Conservation (phyloP, 2,797 vertebrate genomes). For the Microctenopoma steveboyesi region DNA sequence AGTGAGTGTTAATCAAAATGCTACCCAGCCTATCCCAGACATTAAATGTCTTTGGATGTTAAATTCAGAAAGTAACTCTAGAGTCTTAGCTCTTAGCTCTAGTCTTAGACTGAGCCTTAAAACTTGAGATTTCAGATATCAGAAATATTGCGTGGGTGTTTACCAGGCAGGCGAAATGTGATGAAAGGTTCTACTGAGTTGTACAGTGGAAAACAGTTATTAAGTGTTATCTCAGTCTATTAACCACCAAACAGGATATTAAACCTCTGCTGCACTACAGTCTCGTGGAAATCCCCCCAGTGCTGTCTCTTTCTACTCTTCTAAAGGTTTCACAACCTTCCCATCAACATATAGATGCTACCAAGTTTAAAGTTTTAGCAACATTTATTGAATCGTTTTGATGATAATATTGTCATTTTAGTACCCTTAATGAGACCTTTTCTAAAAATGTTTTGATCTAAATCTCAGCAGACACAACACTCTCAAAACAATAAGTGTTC, state of each 20-base stretch:
- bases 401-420: background rate
- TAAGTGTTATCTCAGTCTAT: background rate
- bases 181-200: background rate
- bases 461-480: background rate
- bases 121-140: no score
- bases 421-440: background rate
- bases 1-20: no score
- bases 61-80: no score
- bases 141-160: background rate
- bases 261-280: background rate
- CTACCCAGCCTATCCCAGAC: no score
- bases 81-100: no score
- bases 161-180: background rate
- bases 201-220: background rate
- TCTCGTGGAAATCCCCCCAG: background rate
- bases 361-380: background rate
- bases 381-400: background rate
- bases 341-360: background rate
- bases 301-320: no score
- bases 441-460: background rate
- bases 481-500: background rate
- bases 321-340: no score
- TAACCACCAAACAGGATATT: background rate
- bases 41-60: no score
- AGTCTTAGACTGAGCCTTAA: no score